Evolutionary conservation across 2,888 invertebrate species (phyloP).

Genomic region (Drosophila falleni): DNA sequence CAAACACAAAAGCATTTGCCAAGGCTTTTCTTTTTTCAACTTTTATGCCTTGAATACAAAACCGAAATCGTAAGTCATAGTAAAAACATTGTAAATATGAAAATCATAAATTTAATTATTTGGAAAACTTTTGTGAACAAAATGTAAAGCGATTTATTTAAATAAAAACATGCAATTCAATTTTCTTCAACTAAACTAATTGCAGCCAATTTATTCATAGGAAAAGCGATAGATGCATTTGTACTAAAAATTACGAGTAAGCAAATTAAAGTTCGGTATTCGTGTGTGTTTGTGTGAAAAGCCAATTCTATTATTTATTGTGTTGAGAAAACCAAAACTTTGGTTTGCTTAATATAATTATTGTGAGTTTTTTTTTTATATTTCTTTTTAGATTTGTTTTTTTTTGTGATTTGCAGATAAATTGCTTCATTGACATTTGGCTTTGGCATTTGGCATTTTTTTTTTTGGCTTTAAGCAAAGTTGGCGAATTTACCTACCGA

Average conservation of each 20-base stretch:
- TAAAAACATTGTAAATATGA: slow-evolving; percentile 5
- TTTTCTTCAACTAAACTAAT: slow-evolving; percentile 70
- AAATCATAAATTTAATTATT: slow-evolving; percentile 29
- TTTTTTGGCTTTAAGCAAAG: slow-evolving; percentile 31
- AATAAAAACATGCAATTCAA: slow-evolving; percentile 57
- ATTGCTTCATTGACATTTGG: slow-evolving; percentile 39
- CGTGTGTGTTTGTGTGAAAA: slow-evolving; percentile 30
- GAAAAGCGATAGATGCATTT: slow-evolving; percentile 58
- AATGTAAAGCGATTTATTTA: slow-evolving; percentile 26
- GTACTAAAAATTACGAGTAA: slow-evolving; percentile 46
- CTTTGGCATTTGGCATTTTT: slow-evolving; percentile 43
- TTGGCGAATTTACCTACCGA: slow-evolving; percentile 83
- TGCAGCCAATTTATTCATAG: slow-evolving; percentile 65
- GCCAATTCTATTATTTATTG: slow-evolving; percentile 29
- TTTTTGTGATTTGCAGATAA: slow-evolving; percentile 31
- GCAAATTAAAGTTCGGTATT: slow-evolving; percentile 28
- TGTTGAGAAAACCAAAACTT: slow-evolving; percentile 31
- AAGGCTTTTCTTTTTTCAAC: slow-evolving; percentile 36
- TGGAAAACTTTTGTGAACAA: slow-evolving; percentile 20
- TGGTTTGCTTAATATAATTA: slow-evolving; percentile 24
- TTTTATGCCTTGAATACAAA: slow-evolving; percentile 22
- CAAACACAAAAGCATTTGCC: slow-evolving; percentile 74
- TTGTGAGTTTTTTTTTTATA: slow-evolving; percentile 17
- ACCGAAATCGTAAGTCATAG: slow-evolving; percentile 21
- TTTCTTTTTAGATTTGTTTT: background rate